Percentiles rank a stretch among this genome's conserved stretches.
These are phyloP conservation scores for Acronicta alni DNA, from an alignment of 2,888 invertebrate species.

Conservation along the genomic window DNA sequence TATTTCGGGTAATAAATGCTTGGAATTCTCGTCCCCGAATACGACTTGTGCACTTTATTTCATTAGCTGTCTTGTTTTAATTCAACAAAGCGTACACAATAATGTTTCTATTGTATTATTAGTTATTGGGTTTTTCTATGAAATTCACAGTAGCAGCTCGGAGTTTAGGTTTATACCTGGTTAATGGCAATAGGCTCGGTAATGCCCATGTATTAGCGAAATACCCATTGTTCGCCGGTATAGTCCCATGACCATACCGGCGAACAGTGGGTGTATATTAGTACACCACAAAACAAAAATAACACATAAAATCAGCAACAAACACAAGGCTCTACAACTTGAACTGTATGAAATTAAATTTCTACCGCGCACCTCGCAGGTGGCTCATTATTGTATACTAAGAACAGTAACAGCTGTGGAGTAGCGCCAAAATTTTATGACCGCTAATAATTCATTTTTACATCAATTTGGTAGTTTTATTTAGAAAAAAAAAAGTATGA, in stretches of 20 bases:
- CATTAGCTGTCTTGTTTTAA: slow-evolving; percentile 12
- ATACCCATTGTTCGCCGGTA: no score
- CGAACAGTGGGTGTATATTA: no score
- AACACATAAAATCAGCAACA: no score
- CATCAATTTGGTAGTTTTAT: slow-evolving; percentile 27
- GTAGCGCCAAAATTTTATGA: slow-evolving; percentile 69
- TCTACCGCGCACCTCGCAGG: slow-evolving; percentile 58
- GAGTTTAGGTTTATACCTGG: no score
- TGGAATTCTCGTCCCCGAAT: slow-evolving; percentile 31
- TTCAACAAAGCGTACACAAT: slow-evolving; percentile 11
- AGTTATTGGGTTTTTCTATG: no score
- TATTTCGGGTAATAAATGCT: slow-evolving; percentile 43
- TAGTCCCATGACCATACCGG: no score
- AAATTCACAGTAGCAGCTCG: no score
- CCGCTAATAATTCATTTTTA: slow-evolving; percentile 55
- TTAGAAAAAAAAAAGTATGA: slow-evolving; percentile 12
- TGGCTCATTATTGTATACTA: slow-evolving; percentile 54
- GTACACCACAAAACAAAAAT: no score
- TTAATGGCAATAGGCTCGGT: no score
- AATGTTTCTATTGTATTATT: slow-evolving; percentile 10
- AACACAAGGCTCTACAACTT: slow-evolving; percentile 50
- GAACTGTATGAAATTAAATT: slow-evolving; percentile 53
- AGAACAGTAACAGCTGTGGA: slow-evolving; percentile 63
- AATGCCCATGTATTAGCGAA: no score
- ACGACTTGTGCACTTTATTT: slow-evolving; percentile 37